phyloP scores from a whole-genome alignment of 2,888 invertebrate species.

The Platycnemis pennipes region DNA sequence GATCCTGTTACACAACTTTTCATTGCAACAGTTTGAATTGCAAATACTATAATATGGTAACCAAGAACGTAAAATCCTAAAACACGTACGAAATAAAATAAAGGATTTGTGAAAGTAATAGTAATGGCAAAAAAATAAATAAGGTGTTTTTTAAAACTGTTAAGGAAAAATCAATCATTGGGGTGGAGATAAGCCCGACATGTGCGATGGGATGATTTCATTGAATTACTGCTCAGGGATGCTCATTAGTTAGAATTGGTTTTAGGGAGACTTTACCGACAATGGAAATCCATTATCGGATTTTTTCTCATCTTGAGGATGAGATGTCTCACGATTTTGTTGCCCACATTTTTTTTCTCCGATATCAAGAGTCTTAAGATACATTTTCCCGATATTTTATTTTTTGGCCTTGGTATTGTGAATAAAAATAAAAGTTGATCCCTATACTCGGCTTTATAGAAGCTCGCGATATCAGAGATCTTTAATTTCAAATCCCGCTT shows the following conservation, averaged over 20 bases:
- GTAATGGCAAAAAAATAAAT: too few relatives aligned
- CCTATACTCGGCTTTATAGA: not conserved
- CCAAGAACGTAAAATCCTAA: too few relatives aligned
- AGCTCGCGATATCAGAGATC: not conserved
- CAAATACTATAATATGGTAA: too few relatives aligned
- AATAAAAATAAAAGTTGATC: not conserved
- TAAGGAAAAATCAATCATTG: too few relatives aligned
- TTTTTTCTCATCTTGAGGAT: not conserved
- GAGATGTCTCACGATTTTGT: not conserved
- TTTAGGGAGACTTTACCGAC: not conserved
- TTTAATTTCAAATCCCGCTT: not conserved
- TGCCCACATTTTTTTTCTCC: slow-evolving; percentile 7
- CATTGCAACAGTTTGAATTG: too few relatives aligned
- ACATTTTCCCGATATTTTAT: not conserved
- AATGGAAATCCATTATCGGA: slow-evolving; percentile 59
- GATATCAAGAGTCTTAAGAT: slow-evolving; percentile 19
- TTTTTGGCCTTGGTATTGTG: not conserved
- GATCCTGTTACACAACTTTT: too few relatives aligned
- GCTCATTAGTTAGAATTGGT: slow-evolving; percentile 45
- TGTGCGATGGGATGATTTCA: slow-evolving; percentile 7
- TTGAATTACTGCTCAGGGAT: slow-evolving; percentile 27
- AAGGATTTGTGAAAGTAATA: too few relatives aligned
- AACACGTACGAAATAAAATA: too few relatives aligned
- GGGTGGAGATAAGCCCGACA: too few relatives aligned
- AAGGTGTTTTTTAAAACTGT: too few relatives aligned